A percentile compares a stretch with the other conserved stretches of the same genome.
phyloP scores from a whole-genome alignment of 2,888 invertebrate species.

The Mactromeris polynyma region DNA sequence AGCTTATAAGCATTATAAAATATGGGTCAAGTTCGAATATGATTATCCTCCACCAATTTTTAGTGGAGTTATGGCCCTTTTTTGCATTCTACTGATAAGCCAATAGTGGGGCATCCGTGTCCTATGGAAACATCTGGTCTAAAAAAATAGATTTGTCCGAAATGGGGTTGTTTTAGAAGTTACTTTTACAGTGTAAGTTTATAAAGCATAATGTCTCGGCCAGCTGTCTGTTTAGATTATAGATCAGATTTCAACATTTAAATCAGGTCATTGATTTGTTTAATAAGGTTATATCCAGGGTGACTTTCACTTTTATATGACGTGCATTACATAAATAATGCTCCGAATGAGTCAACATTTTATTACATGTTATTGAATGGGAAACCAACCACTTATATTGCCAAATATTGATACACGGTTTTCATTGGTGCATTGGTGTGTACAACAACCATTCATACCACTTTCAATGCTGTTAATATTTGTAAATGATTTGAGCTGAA shows the following conservation, averaged over 20 bases:
- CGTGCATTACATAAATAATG: not conserved
- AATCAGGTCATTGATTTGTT: not conserved
- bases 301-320: conserved; percentile 8
- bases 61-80: no score
- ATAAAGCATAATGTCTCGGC: not conserved
- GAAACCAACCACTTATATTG: not conserved
- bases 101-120: no score
- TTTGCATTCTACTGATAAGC: no score
- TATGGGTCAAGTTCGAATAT: no score
- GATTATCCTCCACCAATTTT: no score
- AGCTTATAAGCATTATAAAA: no score
- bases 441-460: not conserved
- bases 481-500: conserved; percentile 1
- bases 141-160: no score
- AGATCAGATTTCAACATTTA: not conserved
- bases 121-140: no score
- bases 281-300: not conserved
- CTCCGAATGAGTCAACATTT: conserved; percentile 1
- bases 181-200: not conserved
- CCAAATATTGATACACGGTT: not conserved
- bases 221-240: not conserved
- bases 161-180: not conserved
- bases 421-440: not conserved
- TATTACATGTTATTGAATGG: not conserved
- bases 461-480: not conserved